phyloP scores from a whole-genome alignment of 2,797 vertebrate species.

The Aphelocoma californica region DNA sequence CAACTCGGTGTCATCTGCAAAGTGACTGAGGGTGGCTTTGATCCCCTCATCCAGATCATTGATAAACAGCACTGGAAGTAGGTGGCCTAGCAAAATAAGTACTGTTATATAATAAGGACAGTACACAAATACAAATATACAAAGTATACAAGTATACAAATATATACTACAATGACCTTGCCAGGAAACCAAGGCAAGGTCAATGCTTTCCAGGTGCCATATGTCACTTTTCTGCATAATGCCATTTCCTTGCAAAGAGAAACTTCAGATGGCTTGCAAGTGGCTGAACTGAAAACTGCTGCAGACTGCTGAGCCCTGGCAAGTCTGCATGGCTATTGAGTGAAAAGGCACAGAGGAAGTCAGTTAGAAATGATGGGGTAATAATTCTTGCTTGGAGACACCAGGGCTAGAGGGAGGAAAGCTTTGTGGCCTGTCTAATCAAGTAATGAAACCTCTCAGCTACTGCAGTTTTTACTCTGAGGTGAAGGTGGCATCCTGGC shows the following conservation, averaged over 20 bases:
- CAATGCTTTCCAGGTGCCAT: neutral
- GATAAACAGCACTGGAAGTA: neutral
- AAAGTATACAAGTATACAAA: neutral
- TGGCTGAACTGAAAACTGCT: neutral
- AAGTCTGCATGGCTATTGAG: neutral
- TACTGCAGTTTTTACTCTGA: neutral
- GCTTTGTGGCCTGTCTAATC: neutral
- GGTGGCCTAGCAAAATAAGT: neutral
- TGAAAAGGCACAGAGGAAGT: neutral
- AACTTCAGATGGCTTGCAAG: neutral
- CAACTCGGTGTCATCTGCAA: accelerated
- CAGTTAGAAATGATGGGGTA: neutral
- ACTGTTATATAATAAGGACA: neutral
- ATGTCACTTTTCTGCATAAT: neutral
- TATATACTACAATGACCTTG: neutral
- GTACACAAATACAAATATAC: neutral
- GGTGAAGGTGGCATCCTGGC: neutral
- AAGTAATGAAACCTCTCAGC: neutral
- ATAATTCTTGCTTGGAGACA: neutral
- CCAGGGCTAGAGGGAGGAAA: neutral
- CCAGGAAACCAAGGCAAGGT: neutral
- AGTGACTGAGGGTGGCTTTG: neutral
- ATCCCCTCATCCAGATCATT: neutral
- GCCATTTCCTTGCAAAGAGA: neutral
- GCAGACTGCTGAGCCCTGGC: neutral